phyloP scores from a whole-genome alignment of 2,888 invertebrate genomes.

The Aromia moschata region DNA sequence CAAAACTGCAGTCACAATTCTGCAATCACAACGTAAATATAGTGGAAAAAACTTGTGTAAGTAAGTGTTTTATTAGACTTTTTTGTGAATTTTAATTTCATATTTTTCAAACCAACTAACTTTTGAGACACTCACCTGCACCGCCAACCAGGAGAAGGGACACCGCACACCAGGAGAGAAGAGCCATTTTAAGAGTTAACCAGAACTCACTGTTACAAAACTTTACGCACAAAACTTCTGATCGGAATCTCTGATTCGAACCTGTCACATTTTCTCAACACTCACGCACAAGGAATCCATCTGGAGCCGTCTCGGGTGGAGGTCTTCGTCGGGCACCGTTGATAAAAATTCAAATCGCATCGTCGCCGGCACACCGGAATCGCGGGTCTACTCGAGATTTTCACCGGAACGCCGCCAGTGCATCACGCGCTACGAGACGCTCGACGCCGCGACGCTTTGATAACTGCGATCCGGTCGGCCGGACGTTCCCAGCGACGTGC shows the following conservation, averaged over 20 bases:
- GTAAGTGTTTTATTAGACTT: no score
- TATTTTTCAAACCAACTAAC: no score
- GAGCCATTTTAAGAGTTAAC: conserved; percentile 42
- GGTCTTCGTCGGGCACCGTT: conserved; percentile 4
- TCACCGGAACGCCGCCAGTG: conserved; percentile 26
- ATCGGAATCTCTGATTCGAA: conserved; percentile 13
- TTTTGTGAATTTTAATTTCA: no score
- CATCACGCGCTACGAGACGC: conserved; percentile 40
- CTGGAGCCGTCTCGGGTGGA: conserved; percentile 1
- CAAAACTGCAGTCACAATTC: no score
- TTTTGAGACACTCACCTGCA: conserved; percentile 38
- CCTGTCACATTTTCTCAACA: conserved; percentile 38
- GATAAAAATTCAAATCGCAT: conserved; percentile 1
- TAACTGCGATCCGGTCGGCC: conserved; percentile 46
- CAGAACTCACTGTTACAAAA: conserved; percentile 20
- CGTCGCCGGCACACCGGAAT: conserved; percentile 1
- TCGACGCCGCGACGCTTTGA: conserved; percentile 45
- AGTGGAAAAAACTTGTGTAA: no score
- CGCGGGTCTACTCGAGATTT: conserved; percentile 1
- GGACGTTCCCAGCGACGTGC: conserved; percentile 44
- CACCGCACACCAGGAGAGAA: conserved; percentile 38
- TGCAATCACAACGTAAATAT: no score
- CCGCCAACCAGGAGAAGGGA: conserved; percentile 39
- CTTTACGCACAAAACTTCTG: conserved; percentile 1
- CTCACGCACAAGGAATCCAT: conserved; percentile 6